Evolutionary conservation across 2,888 invertebrate genomes (phyloP), one percentile per base, ranked within the genome.

Genomic region (Troglohyphantes excavatus): DNA sequence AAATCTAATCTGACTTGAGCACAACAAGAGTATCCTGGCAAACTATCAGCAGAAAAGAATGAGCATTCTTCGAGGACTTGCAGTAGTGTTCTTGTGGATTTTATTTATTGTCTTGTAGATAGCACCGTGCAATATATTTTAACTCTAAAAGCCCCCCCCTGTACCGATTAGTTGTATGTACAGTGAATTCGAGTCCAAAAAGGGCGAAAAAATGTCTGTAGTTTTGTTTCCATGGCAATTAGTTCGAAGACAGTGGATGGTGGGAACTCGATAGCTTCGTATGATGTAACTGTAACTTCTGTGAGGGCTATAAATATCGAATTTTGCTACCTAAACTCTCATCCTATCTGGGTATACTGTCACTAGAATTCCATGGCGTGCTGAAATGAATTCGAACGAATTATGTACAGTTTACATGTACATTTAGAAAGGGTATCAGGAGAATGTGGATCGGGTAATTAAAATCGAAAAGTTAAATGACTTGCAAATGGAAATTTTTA

Each of bases 41-140:
- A 81, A 81, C 76, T 59, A 61, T 23, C 76, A 73, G 73, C 67
- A 75, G n/a, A 68, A 75, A 82, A 63, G 59, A 68, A 82, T 89
- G 88, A 89, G 88, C 82, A 89, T 26, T 73, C 83, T 59, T 81
- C 67, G 27, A 33, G 81, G 53, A 68, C 33, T 68, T 68, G 19
- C 39, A 39, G 39, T 39, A 72, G 53, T 82, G 72, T 88, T 26
- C 82, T 61, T 53, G 13, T n/a, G 53, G 39, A 39, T 39, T 39
- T 53, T 53, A n/a, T n/a, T 61, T 73, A 65, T 88, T 81, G 33
- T 89, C 82, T 89, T 89, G 82, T 89, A 82, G 76, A 83, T 89
- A 89, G 88, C 88, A 89, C 88, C 88, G 88, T 89, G 88, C 82
- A 75, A 39, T 87, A 76, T 59, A 67, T 76, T 39, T 61, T 53